Conservation (phyloP, 2,797 vertebrate species). For the Coregonus ussuriensis region DNA sequence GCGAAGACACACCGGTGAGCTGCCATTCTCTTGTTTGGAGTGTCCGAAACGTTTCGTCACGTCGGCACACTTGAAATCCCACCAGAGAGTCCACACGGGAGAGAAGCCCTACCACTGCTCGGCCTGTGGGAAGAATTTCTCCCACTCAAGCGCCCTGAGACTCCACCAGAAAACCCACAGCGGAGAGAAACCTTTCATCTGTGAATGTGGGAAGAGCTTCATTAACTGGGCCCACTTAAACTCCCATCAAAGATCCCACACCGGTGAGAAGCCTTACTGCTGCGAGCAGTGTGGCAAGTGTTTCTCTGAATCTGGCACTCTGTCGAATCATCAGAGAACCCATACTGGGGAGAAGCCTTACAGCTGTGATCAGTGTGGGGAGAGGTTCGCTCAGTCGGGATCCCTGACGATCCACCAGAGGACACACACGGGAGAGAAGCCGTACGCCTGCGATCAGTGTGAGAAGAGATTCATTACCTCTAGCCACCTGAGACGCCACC, state of each 20-base stretch:
- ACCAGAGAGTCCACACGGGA: constrained; percentile 1
- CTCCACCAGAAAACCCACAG: constrained; percentile 3
- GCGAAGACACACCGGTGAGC: not conserved
- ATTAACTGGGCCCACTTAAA: constrained; percentile 1
- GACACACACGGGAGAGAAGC: constrained; percentile 1
- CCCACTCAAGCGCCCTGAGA: not conserved
- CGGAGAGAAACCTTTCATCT: constrained; percentile 1
- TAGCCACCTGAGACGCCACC: constrained; percentile 1
- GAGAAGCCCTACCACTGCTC: constrained; percentile 1
- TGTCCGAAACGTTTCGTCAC: not conserved
- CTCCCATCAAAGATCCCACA: not conserved
- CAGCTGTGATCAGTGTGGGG: constrained; percentile 1
- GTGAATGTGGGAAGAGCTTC: not conserved
- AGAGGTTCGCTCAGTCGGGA: constrained; percentile 1
- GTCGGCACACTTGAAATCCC: not conserved
- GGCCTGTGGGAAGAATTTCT: not conserved
- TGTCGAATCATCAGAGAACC: not conserved
- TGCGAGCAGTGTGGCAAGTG: constrained; percentile 1
- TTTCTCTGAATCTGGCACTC: not conserved
- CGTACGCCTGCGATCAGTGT: not conserved
- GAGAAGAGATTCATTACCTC: not conserved
- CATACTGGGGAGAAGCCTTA: not conserved
- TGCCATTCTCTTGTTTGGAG: not conserved
- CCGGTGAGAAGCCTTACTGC: constrained; percentile 1
- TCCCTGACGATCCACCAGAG: constrained; percentile 1